Evolutionary conservation across 2,888 invertebrate species (phyloP), one percentile per base, ranked within the genome.

Genomic region (Serripes groenlandicus): DNA sequence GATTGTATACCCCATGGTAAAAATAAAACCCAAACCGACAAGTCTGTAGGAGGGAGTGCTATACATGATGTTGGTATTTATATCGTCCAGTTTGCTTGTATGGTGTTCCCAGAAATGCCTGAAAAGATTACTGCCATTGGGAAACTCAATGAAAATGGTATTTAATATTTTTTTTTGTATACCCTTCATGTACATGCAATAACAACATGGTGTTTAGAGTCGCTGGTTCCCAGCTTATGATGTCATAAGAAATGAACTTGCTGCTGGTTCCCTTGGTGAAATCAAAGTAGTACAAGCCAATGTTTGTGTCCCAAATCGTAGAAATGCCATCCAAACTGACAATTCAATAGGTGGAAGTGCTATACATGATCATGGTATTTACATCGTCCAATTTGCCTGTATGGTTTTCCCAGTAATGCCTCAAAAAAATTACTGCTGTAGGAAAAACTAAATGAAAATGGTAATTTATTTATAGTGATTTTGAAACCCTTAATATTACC

Each of bases 161-260:
- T 1, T 23, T 35, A 28, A 34, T 49, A n/a, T n/a, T n/a, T n/a
- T n/a, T n/a, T n/a, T n/a, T n/a, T n/a, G n/a, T n/a, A n/a, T n/a
- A n/a, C n/a, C n/a, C n/a, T n/a, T n/a, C n/a, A n/a, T n/a, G n/a
- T n/a, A n/a, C n/a, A n/a, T n/a, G n/a, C n/a, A n/a, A n/a, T n/a
- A n/a, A n/a, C n/a, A n/a, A 49, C 82, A 95, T 96, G 98, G 97
- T 0, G 96, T 98, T n/a, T 98, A 98, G 98, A 97, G 97, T 0
- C 96, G 98, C 49, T 97, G 96, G 94, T 96, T 97, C 79, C 98
- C 98, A 0, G n/a, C n/a, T 0, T 98, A 98, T 93, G 95, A 96
- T 66, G 96, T 96, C 86, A 92, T 98, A 69, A 96, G 96, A 74
- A 96, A 97, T 88, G 96, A 96, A 91, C 95, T 98, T 3, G 95